A percentile compares a stretch with the other conserved stretches of the same genome.
phyloP scores from a whole-genome alignment of 2,888 invertebrate genomes.

The Caenorhabditis sinica region DNA sequence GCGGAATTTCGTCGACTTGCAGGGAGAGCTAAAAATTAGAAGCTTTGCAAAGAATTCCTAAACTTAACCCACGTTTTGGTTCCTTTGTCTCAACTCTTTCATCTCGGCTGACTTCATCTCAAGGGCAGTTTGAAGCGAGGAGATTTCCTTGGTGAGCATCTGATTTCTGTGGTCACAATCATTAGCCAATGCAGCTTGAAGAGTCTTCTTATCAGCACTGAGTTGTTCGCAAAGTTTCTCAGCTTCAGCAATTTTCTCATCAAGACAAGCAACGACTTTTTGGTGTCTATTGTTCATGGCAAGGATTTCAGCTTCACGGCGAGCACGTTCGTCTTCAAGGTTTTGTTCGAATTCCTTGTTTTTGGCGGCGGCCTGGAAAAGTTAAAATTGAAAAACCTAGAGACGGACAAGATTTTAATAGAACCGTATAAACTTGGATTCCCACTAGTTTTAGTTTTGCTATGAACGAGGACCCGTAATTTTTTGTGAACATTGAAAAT shows the following conservation, averaged over 20 bases:
- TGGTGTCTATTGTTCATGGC: conserved; percentile 71
- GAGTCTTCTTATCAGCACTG: conserved; percentile 68
- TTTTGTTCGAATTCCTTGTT: conserved; percentile 67
- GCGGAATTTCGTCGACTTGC: conserved; percentile 77
- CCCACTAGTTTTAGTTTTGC: too few relatives aligned
- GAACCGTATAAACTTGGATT: too few relatives aligned
- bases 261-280: conserved; percentile 69
- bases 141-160: conserved; percentile 77
- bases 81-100: conserved; percentile 77
- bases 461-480: too few relatives aligned
- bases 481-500: too few relatives aligned
- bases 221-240: conserved; percentile 70
- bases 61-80: conserved; percentile 64
- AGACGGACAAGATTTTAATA: too few relatives aligned
- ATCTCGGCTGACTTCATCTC: conserved; percentile 78
- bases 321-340: conserved; percentile 67
- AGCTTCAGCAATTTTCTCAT: conserved; percentile 70
- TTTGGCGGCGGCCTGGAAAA: conserved; percentile 56
- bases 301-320: conserved; percentile 68
- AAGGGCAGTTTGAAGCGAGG: conserved; percentile 76
- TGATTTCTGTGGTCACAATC: conserved; percentile 75
- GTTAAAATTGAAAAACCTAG: too few relatives aligned
- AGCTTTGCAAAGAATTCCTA: background rate
- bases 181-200: conserved; percentile 73
- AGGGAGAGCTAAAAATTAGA: conserved; percentile 64